Evolutionary conservation across 1,140 invertebrate species (phyloP), one percentile per base, ranked within the genome.

Genomic region (Nilaparvata lugens): DNA sequence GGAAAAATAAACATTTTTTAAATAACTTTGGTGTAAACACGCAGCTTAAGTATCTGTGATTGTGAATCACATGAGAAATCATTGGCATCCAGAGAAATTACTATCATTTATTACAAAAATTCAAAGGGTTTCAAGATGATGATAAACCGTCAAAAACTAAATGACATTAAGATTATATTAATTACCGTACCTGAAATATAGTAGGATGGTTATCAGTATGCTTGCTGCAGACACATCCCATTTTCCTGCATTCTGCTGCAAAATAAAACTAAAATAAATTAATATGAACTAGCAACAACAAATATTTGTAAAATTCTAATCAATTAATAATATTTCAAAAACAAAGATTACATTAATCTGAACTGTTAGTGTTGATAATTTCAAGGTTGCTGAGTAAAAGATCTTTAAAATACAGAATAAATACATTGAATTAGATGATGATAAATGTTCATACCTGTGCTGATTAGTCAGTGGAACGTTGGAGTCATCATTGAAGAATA

Each of bases 161-260:
- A 48, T 19, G 13, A 7, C 21, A 48, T 7, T 6, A 48, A 7
- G 11, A 48, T 48, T 11, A 48, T 19, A 45, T 19, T 19, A 48
- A 48, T 48, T 48, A 48, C 38, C 9, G n/a, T 61, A 72, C 71
- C 62, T 73, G 72, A 75, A 88, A 88, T 64, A 88, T 78, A 72
- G 88, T 87, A 54, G 85, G 81, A 74, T 88, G 86, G 61, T 83
- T 75, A 70, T 88, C 85, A 66, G 86, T 83, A 67, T 79, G 79
- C 73, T 86, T 87, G 75, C 88, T 91, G 69, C 85, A 85, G 65
- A 91, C 82, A 78, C 89, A 92, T 75, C 89, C 89, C 89, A 92
- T 92, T 31, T 62, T 66, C 61, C 60, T 56, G 60, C 64, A 65
- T 65, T 59, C 58, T 65, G 45, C 45, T 48, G 21, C 18, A 48